phyloP scores from a whole-genome alignment of 2,113 vertebrate species.

The Calonectris borealis region DNA sequence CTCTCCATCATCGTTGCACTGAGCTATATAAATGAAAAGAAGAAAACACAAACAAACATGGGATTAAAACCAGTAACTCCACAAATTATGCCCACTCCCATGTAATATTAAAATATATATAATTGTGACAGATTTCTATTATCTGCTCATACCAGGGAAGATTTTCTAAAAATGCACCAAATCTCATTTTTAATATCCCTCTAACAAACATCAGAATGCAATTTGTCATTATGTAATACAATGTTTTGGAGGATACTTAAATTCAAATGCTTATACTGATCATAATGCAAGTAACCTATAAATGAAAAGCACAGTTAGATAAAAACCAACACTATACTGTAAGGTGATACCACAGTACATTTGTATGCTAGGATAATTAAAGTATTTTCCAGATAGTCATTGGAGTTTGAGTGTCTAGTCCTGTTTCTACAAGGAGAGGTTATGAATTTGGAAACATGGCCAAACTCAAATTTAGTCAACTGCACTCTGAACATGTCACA shows the following conservation, averaged over 20 bases:
- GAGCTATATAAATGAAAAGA: constrained; percentile 58
- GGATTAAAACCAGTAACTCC: background rate
- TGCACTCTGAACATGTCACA: background rate
- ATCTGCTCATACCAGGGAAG: background rate
- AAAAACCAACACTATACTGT: background rate
- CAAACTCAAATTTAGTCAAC: background rate
- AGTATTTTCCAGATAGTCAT: background rate
- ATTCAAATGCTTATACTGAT: background rate
- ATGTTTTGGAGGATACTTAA: background rate
- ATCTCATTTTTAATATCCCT: background rate
- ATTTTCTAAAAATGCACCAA: background rate
- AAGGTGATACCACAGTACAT: background rate
- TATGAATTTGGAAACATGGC: background rate
- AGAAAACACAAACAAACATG: background rate
- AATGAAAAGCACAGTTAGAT: background rate
- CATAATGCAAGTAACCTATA: background rate
- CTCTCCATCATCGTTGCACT: constrained; percentile 29
- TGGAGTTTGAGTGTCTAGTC: background rate
- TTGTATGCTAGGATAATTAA: background rate
- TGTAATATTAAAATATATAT: background rate
- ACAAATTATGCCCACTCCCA: background rate
- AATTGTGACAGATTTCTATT: background rate
- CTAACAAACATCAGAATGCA: background rate
- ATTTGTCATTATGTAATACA: background rate
- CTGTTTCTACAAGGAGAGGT: background rate